Evolutionary conservation across 35 echinoderm and acorn worm species (phyloP), one percentile per base, ranked within the genome.

Genomic region (Chiridota heheva): DNA sequence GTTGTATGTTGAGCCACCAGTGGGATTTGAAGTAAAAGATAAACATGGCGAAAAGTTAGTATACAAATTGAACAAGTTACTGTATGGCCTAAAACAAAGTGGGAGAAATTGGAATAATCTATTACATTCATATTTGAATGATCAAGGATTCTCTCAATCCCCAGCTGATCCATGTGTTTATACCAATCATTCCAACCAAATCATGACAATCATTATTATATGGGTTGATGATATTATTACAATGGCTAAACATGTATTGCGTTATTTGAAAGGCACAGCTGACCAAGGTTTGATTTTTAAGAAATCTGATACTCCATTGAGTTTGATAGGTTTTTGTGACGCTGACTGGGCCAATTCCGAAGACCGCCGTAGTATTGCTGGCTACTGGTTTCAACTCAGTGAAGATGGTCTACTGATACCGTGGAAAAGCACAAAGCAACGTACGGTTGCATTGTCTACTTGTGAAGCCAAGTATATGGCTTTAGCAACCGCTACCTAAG

Each of bases 31-130:
- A 60, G 1, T 57, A n/a, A 60, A 7, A 17, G 4, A 16, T 40
- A 25, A 63, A 81, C 56, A 40, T 63, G 40, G 24, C 56, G 29
- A 63, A 36, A 5, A 38, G 10, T 58, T 81, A 22, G 86, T 89
- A 31, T 89, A 64, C 45, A 81, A 30, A 67, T 49, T 89, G 63
- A 89, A 89, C 53, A 89, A 89, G 82, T 81, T 69, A 58, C 36
- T 88, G 27, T 89, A 81, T 60, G 77, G 86, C 0, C 63, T 89
- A 10, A 89, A 89, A 63, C 86, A 89, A 47, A 81, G 75, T 31
- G 77, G 86, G 7, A 37, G 86, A 72, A 89, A 81, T 42, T 89
- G 76, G 86, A 89, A 89, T 42, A 82, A 64, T 70, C 43, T 89
- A 47, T 48, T 89, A 37, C 86, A 89, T 81, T 36, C 61, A 13